Evolutionary conservation across 2,888 invertebrate genomes (phyloP), one percentile per base, ranked within the genome.

Genomic region (Rhingia campestris): DNA sequence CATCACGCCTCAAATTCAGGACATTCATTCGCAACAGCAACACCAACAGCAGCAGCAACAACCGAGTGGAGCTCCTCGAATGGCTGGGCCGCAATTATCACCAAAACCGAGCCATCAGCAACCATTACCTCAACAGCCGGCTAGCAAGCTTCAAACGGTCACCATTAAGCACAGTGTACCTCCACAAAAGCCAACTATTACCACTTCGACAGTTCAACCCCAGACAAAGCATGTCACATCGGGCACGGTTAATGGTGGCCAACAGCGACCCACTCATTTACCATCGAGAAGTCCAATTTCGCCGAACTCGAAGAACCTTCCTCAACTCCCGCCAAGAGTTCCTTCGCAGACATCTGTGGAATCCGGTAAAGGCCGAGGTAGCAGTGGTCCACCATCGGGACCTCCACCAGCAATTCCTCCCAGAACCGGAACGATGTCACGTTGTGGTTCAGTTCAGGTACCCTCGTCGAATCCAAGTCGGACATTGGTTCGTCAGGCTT

Each of bases 341-440:
- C 88, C 89, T 32, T 90, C 91, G 3, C 91, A 91, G 49, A 54
- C 88, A 0, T 91, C 91, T 0, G 89, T 90, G 0, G 90, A 90
- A 75, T 82, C 12, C 85, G 86, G 49, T 87, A 90, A 89, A 58
- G 67, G 86, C 3, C 86, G 89, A 0, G 88, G 87, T 1, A 88
- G 87, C 6, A 88, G 89, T n/a, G 88, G 87, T 4, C 88, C 89
- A 32, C 91, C 91, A 41, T 90, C 89, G 0, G 91, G 91, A 0
- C 91, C 91, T 37, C 91, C 92, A 5, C 92, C 92, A n/a, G 91
- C 90, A 2, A 91, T 92, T 87, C 91, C 91, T 32, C 91, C 91
- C 3, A 88, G 91, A 14, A 89, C 89, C 0, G 90, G 90, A 4
- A 88, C 88, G 47, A 88, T 90, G 9, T 88, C 90, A 3, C 88